Base-by-base conservation (phyloP, 2,888 invertebrate species). In the Noctua pronuba region DNA sequence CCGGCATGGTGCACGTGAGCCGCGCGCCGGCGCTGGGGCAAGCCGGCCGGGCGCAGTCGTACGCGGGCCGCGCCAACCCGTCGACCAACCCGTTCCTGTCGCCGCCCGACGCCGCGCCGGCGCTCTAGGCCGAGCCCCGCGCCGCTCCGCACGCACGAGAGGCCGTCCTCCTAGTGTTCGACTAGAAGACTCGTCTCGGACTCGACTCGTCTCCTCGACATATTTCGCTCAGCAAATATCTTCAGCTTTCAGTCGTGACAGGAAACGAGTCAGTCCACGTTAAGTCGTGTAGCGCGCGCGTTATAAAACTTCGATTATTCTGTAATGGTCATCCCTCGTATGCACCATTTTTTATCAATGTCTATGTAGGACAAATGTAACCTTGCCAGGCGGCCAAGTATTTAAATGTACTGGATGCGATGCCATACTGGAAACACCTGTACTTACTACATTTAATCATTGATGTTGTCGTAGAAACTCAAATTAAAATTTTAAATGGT, bases 11-110 rank as follows among this genome's bases (percentile, higher is more conserved):
- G 86, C 92, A 31, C 87, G 96, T 97, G 4, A 77, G 4, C 93
- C 92, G 85, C 75, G 87, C 67, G 92, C 97, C 88, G 92, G 97
- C 88, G 94, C 97, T 89, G 95, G 97, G 97, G 35, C 94, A 97
- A 49, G 95, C 97, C 55, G 94, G 93, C 0, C 92, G 93, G 8
- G 69, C 79, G 79, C 93, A 62, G 88, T 76, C 80, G 18, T 81
- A 82, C 88, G 96, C 97, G 5, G 86, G 16, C 92, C 92, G 85
- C 84, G 87, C 67, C 75, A 65, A 65, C 65, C 58, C 92, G 11
- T 75, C 67, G 72, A 91, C 91, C 84, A 91, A 91, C 90, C 91
- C 91, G 58, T 91, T 92, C 91, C 88, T 91, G 66, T 66, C 85
- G 11, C 80, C 88, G 67, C 83, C 86, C 35, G 85, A 77, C 80